Base-by-base conservation (phyloP, 2,797 vertebrate genomes). In the Enteromius unitaeniatus region DNA sequence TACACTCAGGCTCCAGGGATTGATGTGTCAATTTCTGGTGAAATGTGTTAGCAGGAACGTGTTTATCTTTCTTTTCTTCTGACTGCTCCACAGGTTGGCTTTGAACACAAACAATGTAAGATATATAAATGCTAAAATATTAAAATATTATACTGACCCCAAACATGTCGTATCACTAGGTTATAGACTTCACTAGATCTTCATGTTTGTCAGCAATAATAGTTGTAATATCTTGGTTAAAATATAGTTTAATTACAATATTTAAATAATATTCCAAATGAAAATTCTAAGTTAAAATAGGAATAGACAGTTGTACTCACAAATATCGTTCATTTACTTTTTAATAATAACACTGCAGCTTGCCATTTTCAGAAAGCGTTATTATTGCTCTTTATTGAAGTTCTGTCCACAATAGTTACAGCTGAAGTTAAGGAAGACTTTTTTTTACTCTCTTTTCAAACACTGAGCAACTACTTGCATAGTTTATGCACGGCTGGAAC, bases 121-220 rank as follows among this genome's bases (percentile, higher is more conserved):
- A 49, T 19, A 62, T 34, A 75, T 37, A 67, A 53, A 76, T 34
- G 76, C 31, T 82, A n/a, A n/a, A n/a, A n/a, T n/a, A n/a, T 51
- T 17, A 51, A 51, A 51, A 51, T 19, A 19, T 7, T 19, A 51
- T 51, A 53, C 19, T 7, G 19, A 53, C 51, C 53, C 53, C 3
- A 58, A 23, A 58, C 55, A 58, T 58, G 10, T 58, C 1, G 3
- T 58, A 11, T 58, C n/a, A 58, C 53, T 23, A 58, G 9, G 3
- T 58, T 23, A 4, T 58, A 58, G 9, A 11, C 9, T 58, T 58
- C 21, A 58, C 55, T 23, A 55, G 9, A 58, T 58, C n/a, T 58
- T 58, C 8, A 58, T 4, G 9, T 11, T n/a, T 58, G 21, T 10
- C 40, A 10, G 40, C 9, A 42, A 10, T 42, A 42, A 42, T 42